Base-by-base conservation (phyloP, 2,888 invertebrate species). In the Bellardia bayeri region DNA sequence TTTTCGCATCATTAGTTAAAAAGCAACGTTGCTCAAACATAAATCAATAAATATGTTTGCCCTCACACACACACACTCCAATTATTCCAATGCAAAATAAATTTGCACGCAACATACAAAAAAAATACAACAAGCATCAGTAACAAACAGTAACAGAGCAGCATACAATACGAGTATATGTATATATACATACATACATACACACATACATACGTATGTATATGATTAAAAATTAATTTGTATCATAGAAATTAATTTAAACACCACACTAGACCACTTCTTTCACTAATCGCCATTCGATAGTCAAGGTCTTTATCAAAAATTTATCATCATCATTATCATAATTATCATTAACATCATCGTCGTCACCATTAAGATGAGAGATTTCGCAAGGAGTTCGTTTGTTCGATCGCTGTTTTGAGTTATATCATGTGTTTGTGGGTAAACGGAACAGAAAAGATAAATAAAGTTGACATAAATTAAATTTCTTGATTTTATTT, bases 301-400 rank as follows among this genome's bases (percentile, higher is more conserved):
- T 37, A 58, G 49, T 69, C 79, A 80, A 80, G 79, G 79, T 80
- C 79, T 69, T 61, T 45, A 45, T 64, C 40, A 64, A 64, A 66
- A 7, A 42, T 9, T 23, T 42, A 13, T 42, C 1, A 23, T 9
- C 42, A 66, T 42, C 64, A 66, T 16, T 23, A 23, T 16, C 42
- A 37, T 16, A 16, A 64, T 40, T 5, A 61, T 11, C 61, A 63
- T n/a, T 6, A 14, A n/a, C 5, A 37, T 1, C 8, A n/a, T 14
- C n/a, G 40, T 3, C 63, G n/a, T 63, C 37, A 42, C 9, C 23
- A 66, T 45, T 42, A 23, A 13, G 4, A 13, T 2, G 6, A 69
- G 37, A 49, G 61, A 69, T 69, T 69, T 80, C 69, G 61, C 37
- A 61, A 69, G 79, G 54, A 68, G 58, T 80, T 13, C 13, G 23